A percentile compares a stretch with the other conserved stretches of the same genome.
Conservation (phyloP, 2,113 vertebrate genomes). For the Pollachius pollachius region DNA sequence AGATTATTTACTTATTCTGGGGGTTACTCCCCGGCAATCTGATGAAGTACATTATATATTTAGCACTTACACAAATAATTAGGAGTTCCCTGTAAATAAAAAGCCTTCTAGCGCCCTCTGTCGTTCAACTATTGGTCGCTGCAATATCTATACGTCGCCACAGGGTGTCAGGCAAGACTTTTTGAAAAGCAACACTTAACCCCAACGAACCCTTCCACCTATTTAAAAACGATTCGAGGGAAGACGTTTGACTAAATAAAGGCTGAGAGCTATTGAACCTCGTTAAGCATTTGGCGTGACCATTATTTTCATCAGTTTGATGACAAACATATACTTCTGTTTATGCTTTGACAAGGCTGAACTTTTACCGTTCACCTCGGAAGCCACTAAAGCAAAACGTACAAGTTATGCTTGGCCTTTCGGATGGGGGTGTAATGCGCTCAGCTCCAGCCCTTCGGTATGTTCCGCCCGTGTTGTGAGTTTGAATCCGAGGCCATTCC, state of each 20-base stretch:
- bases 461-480: constrained; percentile 23
- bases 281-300: neutral
- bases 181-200: neutral
- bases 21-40: too few relatives aligned
- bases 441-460: too few relatives aligned
- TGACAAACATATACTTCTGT: too few relatives aligned
- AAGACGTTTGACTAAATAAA: constrained; percentile 43
- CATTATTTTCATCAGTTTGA: neutral
- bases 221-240: constrained; percentile 38
- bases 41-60: too few relatives aligned
- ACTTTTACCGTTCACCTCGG: too few relatives aligned
- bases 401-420: too few relatives aligned
- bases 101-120: neutral
- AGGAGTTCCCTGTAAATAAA: neutral
- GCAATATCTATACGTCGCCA: constrained; percentile 15
- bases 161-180: constrained; percentile 13
- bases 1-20: constrained; percentile 4
- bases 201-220: constrained; percentile 45
- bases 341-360: too few relatives aligned
- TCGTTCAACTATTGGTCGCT: constrained; percentile 15
- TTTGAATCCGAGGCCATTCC: constrained; percentile 20
- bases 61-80: neutral
- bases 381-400: too few relatives aligned
- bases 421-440: too few relatives aligned
- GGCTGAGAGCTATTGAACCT: constrained; percentile 7